phyloP scores from a whole-genome alignment of 2,113 vertebrate genomes.

The Bufo gargarizans region DNA sequence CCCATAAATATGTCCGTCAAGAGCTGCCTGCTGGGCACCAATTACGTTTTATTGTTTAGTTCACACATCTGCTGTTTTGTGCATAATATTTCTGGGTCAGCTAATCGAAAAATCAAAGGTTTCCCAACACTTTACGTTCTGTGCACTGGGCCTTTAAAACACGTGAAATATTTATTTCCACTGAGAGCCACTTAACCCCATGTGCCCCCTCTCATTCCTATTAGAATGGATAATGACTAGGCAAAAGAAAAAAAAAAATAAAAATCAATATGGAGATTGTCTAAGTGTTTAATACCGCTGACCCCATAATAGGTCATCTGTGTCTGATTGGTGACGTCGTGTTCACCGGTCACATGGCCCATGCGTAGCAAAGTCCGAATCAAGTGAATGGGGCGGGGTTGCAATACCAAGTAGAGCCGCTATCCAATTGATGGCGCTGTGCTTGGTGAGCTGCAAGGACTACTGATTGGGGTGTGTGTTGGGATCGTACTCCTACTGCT shows the following conservation, averaged over 20 bases:
- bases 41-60: constrained; percentile 48
- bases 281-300: no score
- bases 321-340: no score
- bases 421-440: no score
- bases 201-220: not conserved
- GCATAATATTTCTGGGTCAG: constrained; percentile 52
- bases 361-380: no score
- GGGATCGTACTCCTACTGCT: no score
- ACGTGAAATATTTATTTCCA: constrained; percentile 42
- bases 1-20: constrained; percentile 44
- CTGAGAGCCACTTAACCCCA: constrained; percentile 40
- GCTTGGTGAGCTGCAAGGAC: no score
- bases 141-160: constrained; percentile 43
- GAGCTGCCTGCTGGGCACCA: constrained; percentile 33
- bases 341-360: no score
- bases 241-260: not conserved
- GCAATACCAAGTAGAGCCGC: no score
- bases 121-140: constrained; percentile 37
- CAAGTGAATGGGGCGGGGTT: no score
- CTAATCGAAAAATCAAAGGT: constrained; percentile 50
- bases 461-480: no score
- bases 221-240: not conserved
- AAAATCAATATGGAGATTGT: no score
- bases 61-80: constrained; percentile 53
- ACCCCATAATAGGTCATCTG: no score